Base-by-base conservation (phyloP, 2,888 invertebrate species). In the Seladonia tumulorum region DNA sequence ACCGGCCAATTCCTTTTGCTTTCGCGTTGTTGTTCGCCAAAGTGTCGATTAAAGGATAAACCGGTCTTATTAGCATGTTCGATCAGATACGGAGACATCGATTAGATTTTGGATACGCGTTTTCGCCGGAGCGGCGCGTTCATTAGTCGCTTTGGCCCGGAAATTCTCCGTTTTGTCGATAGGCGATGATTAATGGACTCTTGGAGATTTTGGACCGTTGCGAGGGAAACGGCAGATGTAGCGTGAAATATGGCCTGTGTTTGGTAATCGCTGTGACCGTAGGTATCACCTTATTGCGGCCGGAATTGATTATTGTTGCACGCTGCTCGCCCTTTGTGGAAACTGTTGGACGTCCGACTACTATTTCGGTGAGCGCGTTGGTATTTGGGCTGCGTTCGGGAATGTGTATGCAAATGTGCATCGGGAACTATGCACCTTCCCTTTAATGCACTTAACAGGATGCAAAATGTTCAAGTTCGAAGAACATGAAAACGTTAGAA, bases 51-150 rank as follows among this genome's bases (percentile, higher is more conserved):
- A 60, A 79, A 80, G 74, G 47, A 53, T 57, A 75, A 77, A 68
- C 68, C 53, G 68, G 79, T 68, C 74, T 68, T 76, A 90, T 90
- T 90, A 86, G 78, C 86, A 81, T 80, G 77, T 57, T 47, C 42
- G 76, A 87, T 87, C 80, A 83, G 87, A 86, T 80, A 76, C 60
- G 76, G 70, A 29, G 83, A 83, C 87, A 83, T 83, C 79, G 89
- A 87, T 89, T 83, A 82, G 76, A 75, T 57, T 76, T 74, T 72
- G 79, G 71, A 42, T 66, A 12, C 14, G 25, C 25, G 18, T 53
- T 47, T 29, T 47, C 53, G 47, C n/a, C 14, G 42, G 10, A 4
- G 25, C 14, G 42, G 14, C 5, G 25, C 10, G 18, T 63, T 84
- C 49, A 25, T 84, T 63, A 78, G 49, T 35, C 22, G 49, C 10